Conservation (phyloP, 2,888 invertebrate species). For the Hydroisotoma schaefferi region DNA sequence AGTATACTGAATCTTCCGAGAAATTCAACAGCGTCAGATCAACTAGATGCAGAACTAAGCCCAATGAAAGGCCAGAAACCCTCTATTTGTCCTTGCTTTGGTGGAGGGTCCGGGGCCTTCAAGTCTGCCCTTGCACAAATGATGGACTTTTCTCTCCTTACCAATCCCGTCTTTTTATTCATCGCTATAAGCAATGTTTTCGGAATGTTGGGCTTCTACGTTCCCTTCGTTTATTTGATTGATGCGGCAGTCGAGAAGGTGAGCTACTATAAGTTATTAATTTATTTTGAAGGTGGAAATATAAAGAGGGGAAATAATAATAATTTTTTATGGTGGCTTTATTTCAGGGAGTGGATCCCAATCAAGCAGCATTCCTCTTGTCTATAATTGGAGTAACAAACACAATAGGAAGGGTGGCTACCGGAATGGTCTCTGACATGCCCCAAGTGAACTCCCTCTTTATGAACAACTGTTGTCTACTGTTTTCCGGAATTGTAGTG, state of each 20-base stretch:
- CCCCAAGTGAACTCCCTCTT: constrained; percentile 77
- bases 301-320: too few relatives aligned
- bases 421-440: constrained; percentile 55
- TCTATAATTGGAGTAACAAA: constrained; percentile 77
- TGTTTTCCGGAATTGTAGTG: constrained; percentile 82
- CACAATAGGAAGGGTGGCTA: constrained; percentile 63
- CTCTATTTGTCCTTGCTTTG: constrained; percentile 37
- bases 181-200: constrained; percentile 92
- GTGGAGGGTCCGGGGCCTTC: constrained; percentile 56
- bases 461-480: constrained; percentile 88
- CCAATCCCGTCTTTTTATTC: constrained; percentile 83
- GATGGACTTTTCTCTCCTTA: constrained; percentile 83
- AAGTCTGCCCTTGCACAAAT: constrained; percentile 80
- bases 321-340: constrained; percentile 4
- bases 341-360: constrained; percentile 63
- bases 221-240: constrained; percentile 92
- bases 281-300: too few relatives aligned
- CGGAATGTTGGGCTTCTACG: constrained; percentile 95
- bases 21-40: constrained; percentile 40
- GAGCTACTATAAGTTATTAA: constrained; percentile 52
- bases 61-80: constrained; percentile 21
- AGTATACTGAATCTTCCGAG: constrained; percentile 84
- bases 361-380: constrained; percentile 69
- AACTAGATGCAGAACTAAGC: constrained; percentile 25
- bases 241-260: constrained; percentile 72